Base-by-base conservation (phyloP, 2,888 invertebrate species). In the Tinea pellionella region DNA sequence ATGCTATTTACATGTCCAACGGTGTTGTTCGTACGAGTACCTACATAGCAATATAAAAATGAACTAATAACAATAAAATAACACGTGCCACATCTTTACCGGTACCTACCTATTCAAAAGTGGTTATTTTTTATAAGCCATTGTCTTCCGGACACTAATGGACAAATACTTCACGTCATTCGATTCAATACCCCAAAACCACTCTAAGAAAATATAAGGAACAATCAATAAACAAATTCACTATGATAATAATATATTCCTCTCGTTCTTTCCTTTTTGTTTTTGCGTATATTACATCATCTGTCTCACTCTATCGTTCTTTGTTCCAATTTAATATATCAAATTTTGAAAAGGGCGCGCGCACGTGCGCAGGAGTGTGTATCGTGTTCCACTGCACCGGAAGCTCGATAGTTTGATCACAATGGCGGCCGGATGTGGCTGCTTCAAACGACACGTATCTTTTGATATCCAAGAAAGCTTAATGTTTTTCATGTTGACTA, bases 361-460 rank as follows among this genome's bases (percentile, higher is more conserved):
- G 87, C 87, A 86, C 87, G 87, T 87, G 87, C 86, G 87, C 87
- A 78, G 78, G 86, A 86, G 87, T 84, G 78, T 74, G 79, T 84
- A 85, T 87, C 86, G 85, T 78, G 86, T 87, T 87, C 80, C 85
- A 73, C 85, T 85, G 87, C 83, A 73, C 84, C 87, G 87, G 87
- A 87, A 87, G 80, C 70, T 71, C 69, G 71, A 72, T 74, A 72
- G 78, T 75, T 74, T 78, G 77, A 77, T 77, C 75, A 87, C 84
- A 87, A 87, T 86, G 78, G 78, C 69, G 68, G 73, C 83, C 84
- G 87, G 87, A 87, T 82, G 86, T 86, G 86, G 86, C 83, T 77
- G 79, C 86, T 87, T 74, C 74, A 80, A 80, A 73, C 77, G 80
- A 83, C 85, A 86, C 87, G 80, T 87, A 87, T 87, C 85, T 80